Percentiles rank a stretch among this genome's conserved stretches.
These are phyloP conservation scores for Lamprotornis superbus DNA, from an alignment of 2,113 vertebrate genomes.

Conservation along the genomic window DNA sequence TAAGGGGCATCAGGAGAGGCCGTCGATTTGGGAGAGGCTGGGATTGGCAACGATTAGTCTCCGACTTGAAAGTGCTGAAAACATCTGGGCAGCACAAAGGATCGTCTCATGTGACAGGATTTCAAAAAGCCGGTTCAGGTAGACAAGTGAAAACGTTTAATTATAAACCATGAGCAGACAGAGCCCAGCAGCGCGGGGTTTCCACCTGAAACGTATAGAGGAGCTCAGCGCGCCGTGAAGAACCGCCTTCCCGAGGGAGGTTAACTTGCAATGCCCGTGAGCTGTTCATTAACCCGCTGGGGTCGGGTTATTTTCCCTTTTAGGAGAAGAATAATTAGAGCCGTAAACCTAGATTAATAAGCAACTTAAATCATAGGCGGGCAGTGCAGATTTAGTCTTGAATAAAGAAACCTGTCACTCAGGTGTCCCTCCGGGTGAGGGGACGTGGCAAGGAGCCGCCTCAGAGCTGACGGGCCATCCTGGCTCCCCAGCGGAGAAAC, in stretches of 20 bases:
- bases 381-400: neutral
- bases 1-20: neutral
- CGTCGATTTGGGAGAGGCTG: neutral
- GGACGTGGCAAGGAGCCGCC: neutral
- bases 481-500: neutral
- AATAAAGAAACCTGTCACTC: neutral
- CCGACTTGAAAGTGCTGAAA: neutral
- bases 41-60: neutral
- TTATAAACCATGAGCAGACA: constrained; percentile 62
- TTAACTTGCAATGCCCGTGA: constrained; percentile 4
- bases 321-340: constrained; percentile 44
- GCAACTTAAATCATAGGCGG: neutral
- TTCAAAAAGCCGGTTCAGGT: constrained; percentile 14
- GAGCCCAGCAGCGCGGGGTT: neutral
- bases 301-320: constrained; percentile 39
- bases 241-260: neutral
- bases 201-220: neutral
- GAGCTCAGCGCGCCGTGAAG: constrained; percentile 44
- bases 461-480: neutral
- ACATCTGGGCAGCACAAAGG: neutral
- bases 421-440: neutral
- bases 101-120: neutral
- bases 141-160: constrained; percentile 7
- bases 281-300: constrained; percentile 73
- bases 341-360: constrained; percentile 44